Evolutionary conservation across 1,140 invertebrate genomes (phyloP), one percentile per base, ranked within the genome.

Genomic region (Papilio aristodemus): DNA sequence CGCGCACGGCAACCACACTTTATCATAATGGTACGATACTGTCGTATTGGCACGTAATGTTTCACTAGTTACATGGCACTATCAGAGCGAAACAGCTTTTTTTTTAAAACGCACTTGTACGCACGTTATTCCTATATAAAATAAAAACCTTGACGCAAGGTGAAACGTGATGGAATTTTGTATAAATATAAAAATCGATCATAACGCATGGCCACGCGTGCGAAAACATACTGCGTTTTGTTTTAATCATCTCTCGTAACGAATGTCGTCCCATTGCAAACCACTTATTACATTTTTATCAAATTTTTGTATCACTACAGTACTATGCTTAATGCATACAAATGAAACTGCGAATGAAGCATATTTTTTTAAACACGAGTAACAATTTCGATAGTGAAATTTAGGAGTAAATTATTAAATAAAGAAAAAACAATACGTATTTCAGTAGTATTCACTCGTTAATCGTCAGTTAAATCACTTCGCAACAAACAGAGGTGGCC

Each of bases 1-100:
- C 79, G 83, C 83, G 83, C 87, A 87, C 85, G 80, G 75, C 81
- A 88, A 90, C 86, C 86, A 90, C 87, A 87, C 79, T 88, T 88
- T 87, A 87, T 87, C 85, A 86, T 75, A 72, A 83, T 72, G 76
- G 68, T 80, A 79, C 75, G 72, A 67, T 78, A 71, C 67, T 72
- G 71, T 74, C 69, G 71, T 78, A 78, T 78, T 73, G 39, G 78
- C 81, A 83, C 79, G 71, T 76, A 76, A 80, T 79, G 71, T 78
- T 78, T 77, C 73, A 76, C 72, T 79, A 78, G 72, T 84, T 78
- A 77, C 71, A 71, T 76, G 66, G 76, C 80, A 85, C 83, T 77
- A 71, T 82, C 72, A 74, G 79, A 80, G 68, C 70, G 71, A 73
- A 70, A 64, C 73, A 75, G 77, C 78, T 86, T 79, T 69, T 67